phyloP scores from a whole-genome alignment of 1,140 invertebrate genomes.

The Chlorops oryzae region DNA sequence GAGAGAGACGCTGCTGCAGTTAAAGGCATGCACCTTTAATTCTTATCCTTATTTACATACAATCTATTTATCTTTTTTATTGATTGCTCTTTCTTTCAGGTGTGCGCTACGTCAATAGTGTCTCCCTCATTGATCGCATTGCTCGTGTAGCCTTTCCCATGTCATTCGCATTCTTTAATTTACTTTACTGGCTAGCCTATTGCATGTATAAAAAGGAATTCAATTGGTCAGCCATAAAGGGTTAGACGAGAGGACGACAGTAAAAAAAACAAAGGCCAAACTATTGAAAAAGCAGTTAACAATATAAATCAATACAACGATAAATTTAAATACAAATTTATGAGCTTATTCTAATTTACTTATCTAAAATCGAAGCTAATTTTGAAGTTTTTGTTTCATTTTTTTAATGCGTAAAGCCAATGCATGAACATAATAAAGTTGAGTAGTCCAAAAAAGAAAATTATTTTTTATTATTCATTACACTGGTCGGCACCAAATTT shows the following conservation, averaged over 20 bases:
- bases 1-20: slow-evolving; percentile 65
- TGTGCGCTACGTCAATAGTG: slow-evolving; percentile 72
- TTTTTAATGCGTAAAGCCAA: too few relatives aligned
- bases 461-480: too few relatives aligned
- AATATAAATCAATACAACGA: not conserved
- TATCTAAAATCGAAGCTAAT: too few relatives aligned
- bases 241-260: too few relatives aligned
- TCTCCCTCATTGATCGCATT: slow-evolving; percentile 78
- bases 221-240: slow-evolving; percentile 36
- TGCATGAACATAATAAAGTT: too few relatives aligned
- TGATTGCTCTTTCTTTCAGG: slow-evolving; percentile 32
- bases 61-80: not conserved
- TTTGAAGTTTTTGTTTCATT: too few relatives aligned
- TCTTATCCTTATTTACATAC: not conserved
- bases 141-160: slow-evolving; percentile 81
- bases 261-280: too few relatives aligned
- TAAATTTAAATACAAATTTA: not conserved
- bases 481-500: too few relatives aligned
- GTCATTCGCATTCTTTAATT: slow-evolving; percentile 76
- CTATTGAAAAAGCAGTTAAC: not conserved
- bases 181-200: slow-evolving; percentile 74
- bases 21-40: slow-evolving; percentile 18
- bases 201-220: slow-evolving; percentile 46
- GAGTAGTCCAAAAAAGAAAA: too few relatives aligned
- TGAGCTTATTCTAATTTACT: not conserved